These are phyloP conservation scores for Lepidurus apus DNA, from an alignment of 1,140 invertebrate genomes.

Conservation along the genomic window DNA sequence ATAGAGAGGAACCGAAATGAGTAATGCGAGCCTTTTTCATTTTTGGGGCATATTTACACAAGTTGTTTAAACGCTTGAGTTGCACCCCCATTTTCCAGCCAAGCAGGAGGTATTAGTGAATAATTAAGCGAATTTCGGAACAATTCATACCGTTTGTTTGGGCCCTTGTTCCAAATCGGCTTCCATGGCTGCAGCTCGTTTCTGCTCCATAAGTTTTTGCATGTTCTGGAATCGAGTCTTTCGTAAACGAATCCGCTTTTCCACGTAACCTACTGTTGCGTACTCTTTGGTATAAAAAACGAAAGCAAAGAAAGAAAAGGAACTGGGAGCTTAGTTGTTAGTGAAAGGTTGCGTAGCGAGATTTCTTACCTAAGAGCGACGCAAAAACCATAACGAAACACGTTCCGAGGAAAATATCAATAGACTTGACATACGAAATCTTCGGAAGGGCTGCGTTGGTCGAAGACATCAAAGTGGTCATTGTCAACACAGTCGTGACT, in stretches of 20 bases:
- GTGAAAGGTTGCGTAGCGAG: neutral
- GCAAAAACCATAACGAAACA: constrained; percentile 51
- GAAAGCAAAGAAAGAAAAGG: constrained; percentile 20
- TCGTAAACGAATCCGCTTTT: constrained; percentile 48
- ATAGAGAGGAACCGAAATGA: neutral
- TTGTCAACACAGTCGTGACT: constrained; percentile 54
- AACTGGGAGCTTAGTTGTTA: neutral
- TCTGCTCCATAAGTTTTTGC: constrained; percentile 44
- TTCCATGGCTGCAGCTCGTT: constrained; percentile 33
- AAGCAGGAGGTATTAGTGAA: neutral
- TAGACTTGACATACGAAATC: constrained; percentile 49
- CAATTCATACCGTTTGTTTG: constrained; percentile 25
- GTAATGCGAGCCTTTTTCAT: neutral
- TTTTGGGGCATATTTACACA: neutral
- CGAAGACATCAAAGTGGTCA: constrained; percentile 51
- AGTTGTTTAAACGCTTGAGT: neutral
- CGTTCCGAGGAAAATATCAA: constrained; percentile 50
- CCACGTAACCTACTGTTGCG: constrained; percentile 48
- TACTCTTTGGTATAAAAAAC: constrained; percentile 41
- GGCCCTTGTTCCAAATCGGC: constrained; percentile 25
- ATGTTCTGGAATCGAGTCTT: constrained; percentile 43
- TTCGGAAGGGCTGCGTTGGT: constrained; percentile 51
- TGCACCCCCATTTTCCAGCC: neutral
- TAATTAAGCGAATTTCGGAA: neutral
- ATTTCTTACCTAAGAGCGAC: constrained; percentile 40